Base-by-base conservation (phyloP, 2,797 vertebrate genomes). In the Clarias laeviceps region DNA sequence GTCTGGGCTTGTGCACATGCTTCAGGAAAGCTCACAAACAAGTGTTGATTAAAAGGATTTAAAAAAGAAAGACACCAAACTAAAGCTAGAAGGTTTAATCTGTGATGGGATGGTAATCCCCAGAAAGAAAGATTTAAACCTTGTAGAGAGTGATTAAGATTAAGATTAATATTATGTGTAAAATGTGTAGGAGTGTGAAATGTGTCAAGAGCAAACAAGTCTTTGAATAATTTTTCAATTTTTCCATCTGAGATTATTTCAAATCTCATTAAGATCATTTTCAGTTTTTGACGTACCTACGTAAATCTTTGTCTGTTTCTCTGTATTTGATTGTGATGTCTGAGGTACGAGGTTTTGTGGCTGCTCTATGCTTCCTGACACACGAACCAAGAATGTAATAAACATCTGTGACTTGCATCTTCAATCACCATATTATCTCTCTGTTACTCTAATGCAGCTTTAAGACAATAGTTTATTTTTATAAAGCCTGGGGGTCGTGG, bases 21-120 rank as follows among this genome's bases (percentile, higher is more conserved):
- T 50, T 65, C 7, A 80, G 62, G 40, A 80, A 80, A 80, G 40
- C 66, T 65, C 62, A 80, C 79, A 80, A 80, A 80, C 62, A 80
- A 32, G 17, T 27, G 7, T 29, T 80, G 17, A 24, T 57, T 61
- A 37, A 37, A 37, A 79, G 22, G 57, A 62, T 79, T 37, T 0
- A 54, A 14, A 14, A 62, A n/a, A 62, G 32, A 18, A 62, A 7
- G 32, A 9, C 9, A 77, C 56, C 29, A 79, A 34, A 40, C 5
- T 79, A 40, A 62, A 79, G 29, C 18, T 61, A 61, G 32, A n/a
- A 57, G 4, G 15, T 61, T 61, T 37, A 62, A 61, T 78, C 76
- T 37, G 14, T 24, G 57, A 37, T 37, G 29, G 22, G 20, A 37
- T 54, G 24, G 5, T 73, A 73, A 73, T 61, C 20, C 76, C 3